Evolutionary conservation across 2,797 vertebrate genomes (phyloP), one percentile per base, ranked within the genome.

Genomic region (Anisognathus igniventris): DNA sequence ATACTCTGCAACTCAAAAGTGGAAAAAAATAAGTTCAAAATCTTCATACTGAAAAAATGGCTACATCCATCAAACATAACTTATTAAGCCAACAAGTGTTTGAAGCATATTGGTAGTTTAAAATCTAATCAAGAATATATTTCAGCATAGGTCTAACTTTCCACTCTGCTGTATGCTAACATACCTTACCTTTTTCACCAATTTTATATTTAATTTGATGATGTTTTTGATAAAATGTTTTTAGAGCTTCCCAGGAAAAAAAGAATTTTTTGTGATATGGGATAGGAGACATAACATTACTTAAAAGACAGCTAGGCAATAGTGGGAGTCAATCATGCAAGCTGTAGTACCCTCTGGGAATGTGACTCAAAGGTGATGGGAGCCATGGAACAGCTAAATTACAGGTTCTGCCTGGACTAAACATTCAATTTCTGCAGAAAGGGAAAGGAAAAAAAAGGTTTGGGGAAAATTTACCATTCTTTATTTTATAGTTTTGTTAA

Each of bases 371-470:
- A 35, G 44, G 23, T 33, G 25, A 57, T 48, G 19, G 17, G 14
- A 68, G 9, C 16, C 50, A 10, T 8, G 9, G 8, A 44, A 8
- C 58, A 74, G 33, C 14, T 66, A 64, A 66, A 61, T n/a, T 44
- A 18, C 16, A 53, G 39, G 10, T 61, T 48, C 23, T 61, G 19
- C 12, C 10, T 39, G 24, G 33, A 42, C 10, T 14, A 79, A 53
- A 42, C 27, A 45, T 56, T 42, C 10, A 22, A 19, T 57, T 84
- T 78, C 71, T 88, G 47, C 27, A 72, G 24, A 79, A 86, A 45
- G 7, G 4, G 2, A 2, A 24, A 7, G 7, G 7, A 2, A 12
- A 10, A 64, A 37, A n/a, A 45, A 2, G 6, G 15, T 31, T 82
- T 12, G 2, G 9, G 11, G 27, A 67, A 87, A 39, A 66, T 20